phyloP scores from a whole-genome alignment of 1,140 invertebrate genomes.

The Belonocnema kinseyi region DNA sequence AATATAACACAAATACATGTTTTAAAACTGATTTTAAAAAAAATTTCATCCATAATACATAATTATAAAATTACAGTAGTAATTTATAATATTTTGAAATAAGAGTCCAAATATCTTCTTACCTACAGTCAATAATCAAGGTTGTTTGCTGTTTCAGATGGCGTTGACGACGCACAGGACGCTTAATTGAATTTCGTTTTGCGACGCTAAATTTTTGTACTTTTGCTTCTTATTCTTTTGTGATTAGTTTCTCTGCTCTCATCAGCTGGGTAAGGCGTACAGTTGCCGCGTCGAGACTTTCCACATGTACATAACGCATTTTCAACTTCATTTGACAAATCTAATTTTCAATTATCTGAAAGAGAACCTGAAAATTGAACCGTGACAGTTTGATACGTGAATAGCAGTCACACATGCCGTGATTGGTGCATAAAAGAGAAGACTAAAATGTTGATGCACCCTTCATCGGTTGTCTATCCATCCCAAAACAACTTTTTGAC shows the following conservation, averaged over 20 bases:
- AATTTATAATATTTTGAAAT: no score
- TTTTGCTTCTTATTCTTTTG: no score
- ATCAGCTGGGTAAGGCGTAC: background rate
- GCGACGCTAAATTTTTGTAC: background rate
- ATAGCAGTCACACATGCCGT: background rate
- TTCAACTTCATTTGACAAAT: background rate
- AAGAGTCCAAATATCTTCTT: no score
- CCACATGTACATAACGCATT: background rate
- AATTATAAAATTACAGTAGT: no score
- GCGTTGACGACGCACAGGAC: no score
- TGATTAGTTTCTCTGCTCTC: background rate
- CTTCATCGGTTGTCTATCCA: conserved; percentile 47
- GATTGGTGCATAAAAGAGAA: background rate
- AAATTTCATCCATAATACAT: no score
- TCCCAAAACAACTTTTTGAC: conserved; percentile 59
- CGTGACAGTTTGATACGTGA: conserved; percentile 2
- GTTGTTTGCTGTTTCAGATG: no score
- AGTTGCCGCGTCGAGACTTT: background rate
- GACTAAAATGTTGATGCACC: conserved; percentile 56
- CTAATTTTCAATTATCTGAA: background rate
- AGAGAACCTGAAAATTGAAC: background rate
- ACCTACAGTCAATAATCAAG: no score
- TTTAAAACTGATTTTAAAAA: no score
- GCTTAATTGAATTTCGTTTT: background rate
- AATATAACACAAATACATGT: no score